These are phyloP conservation scores for Bombus haemorrhoidalis DNA, from an alignment of 1,140 invertebrate genomes.

Conservation along the genomic window DNA sequence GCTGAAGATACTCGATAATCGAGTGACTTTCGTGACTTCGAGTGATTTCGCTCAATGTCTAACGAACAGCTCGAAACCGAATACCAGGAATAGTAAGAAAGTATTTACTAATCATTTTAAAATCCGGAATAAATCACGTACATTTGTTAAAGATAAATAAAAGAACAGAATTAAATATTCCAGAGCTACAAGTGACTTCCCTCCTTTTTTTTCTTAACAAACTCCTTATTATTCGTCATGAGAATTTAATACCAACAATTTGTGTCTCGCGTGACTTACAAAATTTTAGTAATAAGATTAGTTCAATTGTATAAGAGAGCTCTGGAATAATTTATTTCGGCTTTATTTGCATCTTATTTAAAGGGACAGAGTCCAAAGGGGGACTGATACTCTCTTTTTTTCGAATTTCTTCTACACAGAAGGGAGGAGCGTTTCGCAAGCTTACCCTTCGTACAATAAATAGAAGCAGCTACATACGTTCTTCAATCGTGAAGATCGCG, in stretches of 20 bases:
- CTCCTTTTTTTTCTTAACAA: not conserved
- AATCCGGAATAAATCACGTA: no score
- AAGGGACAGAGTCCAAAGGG: not conserved
- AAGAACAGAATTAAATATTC: no score
- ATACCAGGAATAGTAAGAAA: no score
- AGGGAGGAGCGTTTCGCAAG: not conserved
- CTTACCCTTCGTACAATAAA: not conserved
- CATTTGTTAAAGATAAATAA: no score
- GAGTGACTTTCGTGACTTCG: no score
- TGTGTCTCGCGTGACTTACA: not conserved
- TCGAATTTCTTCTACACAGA: not conserved
- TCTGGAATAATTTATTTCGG: not conserved
- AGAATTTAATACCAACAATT: not conserved
- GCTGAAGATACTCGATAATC: no score
- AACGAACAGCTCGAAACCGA: no score
- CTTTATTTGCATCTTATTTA: not conserved
- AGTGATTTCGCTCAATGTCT: no score
- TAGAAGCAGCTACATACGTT: not conserved
- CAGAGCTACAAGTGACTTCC: no score
- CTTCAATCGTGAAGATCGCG: not conserved
- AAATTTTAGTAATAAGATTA: not conserved
- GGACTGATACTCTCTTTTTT: no score
- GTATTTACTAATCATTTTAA: no score
- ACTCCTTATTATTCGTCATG: not conserved
- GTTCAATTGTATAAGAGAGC: not conserved